These are phyloP conservation scores for Oscheius sp. DNA, from an alignment of 2,888 invertebrate species.

Conservation along the genomic window DNA sequence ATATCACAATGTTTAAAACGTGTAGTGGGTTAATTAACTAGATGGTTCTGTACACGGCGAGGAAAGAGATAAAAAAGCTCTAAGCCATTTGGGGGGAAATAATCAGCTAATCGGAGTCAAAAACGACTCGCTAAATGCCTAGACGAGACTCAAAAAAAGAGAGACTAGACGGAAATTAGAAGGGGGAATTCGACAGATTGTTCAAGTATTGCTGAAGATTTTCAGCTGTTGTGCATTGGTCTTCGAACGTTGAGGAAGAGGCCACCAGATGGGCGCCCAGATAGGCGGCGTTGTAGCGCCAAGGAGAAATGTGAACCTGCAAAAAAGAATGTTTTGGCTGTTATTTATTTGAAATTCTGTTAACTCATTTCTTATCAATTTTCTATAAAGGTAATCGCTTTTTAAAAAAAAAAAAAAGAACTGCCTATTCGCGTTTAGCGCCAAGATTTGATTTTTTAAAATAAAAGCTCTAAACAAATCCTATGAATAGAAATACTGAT, in stretches of 20 bases:
- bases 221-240: slow-evolving; percentile 50
- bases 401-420: too few species aligned
- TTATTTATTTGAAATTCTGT: neutral
- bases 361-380: too few species aligned
- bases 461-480: too few species aligned
- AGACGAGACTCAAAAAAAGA: neutral
- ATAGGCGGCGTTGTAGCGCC: slow-evolving; percentile 76
- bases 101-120: neutral
- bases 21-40: neutral
- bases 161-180: slow-evolving; percentile 5
- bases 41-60: slow-evolving; percentile 13
- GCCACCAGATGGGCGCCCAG: slow-evolving; percentile 74
- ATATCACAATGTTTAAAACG: slow-evolving; percentile 24
- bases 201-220: slow-evolving; percentile 57
- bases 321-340: neutral
- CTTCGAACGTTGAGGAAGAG: slow-evolving; percentile 53
- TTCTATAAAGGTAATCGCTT: too few species aligned
- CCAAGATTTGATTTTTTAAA: too few species aligned
- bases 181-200: slow-evolving; percentile 35
- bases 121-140: neutral
- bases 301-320: slow-evolving; percentile 71
- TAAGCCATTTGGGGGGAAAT: neutral
- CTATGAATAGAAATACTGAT: too few species aligned
- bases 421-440: too few species aligned
- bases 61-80: neutral